Percentiles rank a stretch among this genome's conserved stretches.
Evolutionary conservation across 1,140 invertebrate genomes (phyloP).

Genomic region (Megalonaias nervosa): DNA sequence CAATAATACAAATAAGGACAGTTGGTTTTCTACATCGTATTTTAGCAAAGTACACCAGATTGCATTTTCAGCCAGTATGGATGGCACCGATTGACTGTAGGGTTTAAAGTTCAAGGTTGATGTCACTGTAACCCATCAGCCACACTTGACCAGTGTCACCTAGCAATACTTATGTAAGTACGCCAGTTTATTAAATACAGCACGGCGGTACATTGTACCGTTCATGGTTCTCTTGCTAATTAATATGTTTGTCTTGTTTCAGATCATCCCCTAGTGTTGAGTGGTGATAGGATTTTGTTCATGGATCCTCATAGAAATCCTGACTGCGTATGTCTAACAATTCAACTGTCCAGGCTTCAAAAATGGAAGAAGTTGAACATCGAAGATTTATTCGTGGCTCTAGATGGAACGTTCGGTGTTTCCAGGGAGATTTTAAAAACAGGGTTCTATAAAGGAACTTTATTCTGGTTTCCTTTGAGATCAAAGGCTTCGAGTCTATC

Average conservation of each 20-base stretch:
- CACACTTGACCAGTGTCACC: no score
- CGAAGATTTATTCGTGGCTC: constrained; percentile 2
- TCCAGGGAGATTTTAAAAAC: constrained; percentile 2
- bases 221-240: no score
- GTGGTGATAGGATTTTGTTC: constrained; percentile 20
- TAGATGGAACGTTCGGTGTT: constrained; percentile 23
- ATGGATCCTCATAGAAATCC: constrained; percentile 20
- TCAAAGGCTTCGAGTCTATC: constrained; percentile 20
- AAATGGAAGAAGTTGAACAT: constrained; percentile 2
- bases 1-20: no score
- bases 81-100: no score
- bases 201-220: no score
- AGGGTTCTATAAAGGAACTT: not conserved
- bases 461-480: not conserved
- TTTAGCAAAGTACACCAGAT: no score
- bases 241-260: not conserved
- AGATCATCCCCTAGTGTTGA: constrained; percentile 27
- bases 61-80: no score
- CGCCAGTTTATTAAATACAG: no score
- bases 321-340: constrained; percentile 7
- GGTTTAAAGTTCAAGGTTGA: no score
- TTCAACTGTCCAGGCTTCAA: not conserved
- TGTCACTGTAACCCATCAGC: no score
- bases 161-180: no score
- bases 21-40: no score